phyloP scores from a whole-genome alignment of 2,113 vertebrate species.

The Trichomycterus rosablanca region DNA sequence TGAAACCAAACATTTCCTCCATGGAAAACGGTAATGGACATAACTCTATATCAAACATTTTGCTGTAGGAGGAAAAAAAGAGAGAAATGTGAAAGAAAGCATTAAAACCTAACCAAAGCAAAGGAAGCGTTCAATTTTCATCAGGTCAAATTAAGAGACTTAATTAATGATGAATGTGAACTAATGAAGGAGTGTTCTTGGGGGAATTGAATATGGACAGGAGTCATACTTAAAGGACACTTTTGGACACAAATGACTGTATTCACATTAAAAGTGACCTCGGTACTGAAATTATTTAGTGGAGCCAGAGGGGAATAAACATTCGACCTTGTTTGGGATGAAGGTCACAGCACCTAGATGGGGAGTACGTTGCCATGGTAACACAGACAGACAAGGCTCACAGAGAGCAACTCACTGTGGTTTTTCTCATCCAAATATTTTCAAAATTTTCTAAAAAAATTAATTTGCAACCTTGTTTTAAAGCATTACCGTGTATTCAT shows the following conservation, averaged over 20 bases:
- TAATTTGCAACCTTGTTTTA: no score
- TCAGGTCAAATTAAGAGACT: conserved; percentile 18
- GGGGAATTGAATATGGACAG: conserved; percentile 6
- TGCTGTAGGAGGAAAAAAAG: conserved; percentile 67
- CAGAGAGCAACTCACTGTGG: no score
- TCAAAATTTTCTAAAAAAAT: no score
- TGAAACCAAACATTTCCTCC: conserved; percentile 99
- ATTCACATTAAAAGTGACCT: conserved; percentile 32
- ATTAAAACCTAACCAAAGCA: not conserved
- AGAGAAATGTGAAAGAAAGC: not conserved
- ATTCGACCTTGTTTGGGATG: conserved; percentile 14
- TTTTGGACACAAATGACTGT: conserved; percentile 10
- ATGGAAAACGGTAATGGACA: conserved; percentile 97
- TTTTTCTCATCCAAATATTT: no score
- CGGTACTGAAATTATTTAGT: conserved; percentile 20
- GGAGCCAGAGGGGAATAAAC: conserved; percentile 15
- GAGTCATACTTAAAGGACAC: conserved; percentile 28
- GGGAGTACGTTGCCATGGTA: conserved; percentile 5
- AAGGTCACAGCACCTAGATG: conserved; percentile 19
- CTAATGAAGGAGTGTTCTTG: conserved; percentile 4
- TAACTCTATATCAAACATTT: conserved; percentile 99
- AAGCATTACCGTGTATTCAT: no score
- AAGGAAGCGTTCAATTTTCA: not conserved
- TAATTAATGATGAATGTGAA: conserved; percentile 19
- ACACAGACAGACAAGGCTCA: conserved; percentile 1